These are phyloP conservation scores for Ascidia mentula DNA, from an alignment of 23 tunicate genomes.

Conservation along the genomic window DNA sequence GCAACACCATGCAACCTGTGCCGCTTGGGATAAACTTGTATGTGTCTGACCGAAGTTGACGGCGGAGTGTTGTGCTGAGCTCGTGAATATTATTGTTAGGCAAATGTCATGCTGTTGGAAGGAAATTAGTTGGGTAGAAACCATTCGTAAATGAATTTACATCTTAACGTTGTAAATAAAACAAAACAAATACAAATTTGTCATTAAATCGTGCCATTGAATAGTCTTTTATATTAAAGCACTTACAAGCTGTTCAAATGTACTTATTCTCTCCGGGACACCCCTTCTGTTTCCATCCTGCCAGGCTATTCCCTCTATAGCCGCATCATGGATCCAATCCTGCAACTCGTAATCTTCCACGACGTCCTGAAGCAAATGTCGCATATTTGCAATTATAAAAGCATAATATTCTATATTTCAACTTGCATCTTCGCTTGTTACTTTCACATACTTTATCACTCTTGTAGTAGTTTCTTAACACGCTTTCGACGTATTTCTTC, in stretches of 20 bases:
- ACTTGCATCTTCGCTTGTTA: no score
- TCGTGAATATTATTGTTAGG: background rate
- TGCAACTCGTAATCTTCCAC: background rate
- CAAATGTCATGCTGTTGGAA: background rate
- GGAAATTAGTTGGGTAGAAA: no score
- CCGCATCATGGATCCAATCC: slow-evolving; percentile 1
- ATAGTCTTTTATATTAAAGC: background rate
- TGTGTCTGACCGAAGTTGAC: slow-evolving; percentile 4
- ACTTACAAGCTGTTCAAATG: slow-evolving; percentile 1
- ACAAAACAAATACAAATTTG: no score
- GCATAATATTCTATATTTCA: background rate
- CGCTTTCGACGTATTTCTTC: slow-evolving; percentile 29
- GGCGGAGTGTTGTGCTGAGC: slow-evolving; percentile 4
- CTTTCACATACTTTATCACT: slow-evolving; percentile 44
- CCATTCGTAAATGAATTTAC: no score
- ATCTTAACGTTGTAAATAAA: no score
- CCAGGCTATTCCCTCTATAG: slow-evolving; percentile 1
- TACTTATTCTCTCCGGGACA: background rate
- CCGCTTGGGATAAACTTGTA: background rate
- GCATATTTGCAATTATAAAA: background rate
- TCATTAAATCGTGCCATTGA: no score
- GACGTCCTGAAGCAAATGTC: background rate
- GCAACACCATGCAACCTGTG: background rate
- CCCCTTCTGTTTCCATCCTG: slow-evolving; percentile 7
- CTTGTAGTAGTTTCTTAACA: slow-evolving; percentile 38